Conservation (phyloP, 2,797 vertebrate species). For the Thunnus albacares region DNA sequence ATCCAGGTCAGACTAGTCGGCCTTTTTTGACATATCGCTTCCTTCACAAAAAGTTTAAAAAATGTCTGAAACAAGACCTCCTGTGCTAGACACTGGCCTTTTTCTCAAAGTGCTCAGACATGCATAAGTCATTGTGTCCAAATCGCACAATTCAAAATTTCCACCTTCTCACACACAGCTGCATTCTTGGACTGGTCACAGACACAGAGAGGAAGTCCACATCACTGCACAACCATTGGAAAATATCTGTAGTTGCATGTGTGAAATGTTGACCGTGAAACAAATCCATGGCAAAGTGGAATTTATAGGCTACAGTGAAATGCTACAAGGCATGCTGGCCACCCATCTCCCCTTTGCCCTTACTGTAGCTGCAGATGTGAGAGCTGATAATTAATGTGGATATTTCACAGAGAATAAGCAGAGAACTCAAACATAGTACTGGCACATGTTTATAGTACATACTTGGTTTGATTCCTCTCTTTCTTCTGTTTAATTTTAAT, state of each 20-base stretch:
- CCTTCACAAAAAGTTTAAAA: constrained; percentile 67
- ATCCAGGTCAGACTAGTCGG: constrained; percentile 79
- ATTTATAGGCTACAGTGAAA: constrained; percentile 54
- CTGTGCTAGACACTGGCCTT: constrained; percentile 63
- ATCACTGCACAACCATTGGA: constrained; percentile 56
- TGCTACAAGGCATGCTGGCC: constrained; percentile 44
- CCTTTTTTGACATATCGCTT: constrained; percentile 66
- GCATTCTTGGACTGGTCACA: constrained; percentile 56
- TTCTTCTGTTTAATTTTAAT: constrained; percentile 42
- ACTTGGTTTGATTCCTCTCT: constrained; percentile 43
- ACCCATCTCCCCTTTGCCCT: constrained; percentile 36
- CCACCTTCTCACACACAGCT: constrained; percentile 72
- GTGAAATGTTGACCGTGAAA: constrained; percentile 63
- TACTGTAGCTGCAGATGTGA: constrained; percentile 41
- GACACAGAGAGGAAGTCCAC: constrained; percentile 58
- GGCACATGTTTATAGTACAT: constrained; percentile 49
- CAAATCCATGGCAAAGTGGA: constrained; percentile 52
- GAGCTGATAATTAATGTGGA: constrained; percentile 24
- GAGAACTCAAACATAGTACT: not conserved
- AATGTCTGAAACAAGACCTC: constrained; percentile 66
- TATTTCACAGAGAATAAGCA: constrained; percentile 24
- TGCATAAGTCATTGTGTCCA: constrained; percentile 72
- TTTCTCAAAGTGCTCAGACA: constrained; percentile 65
- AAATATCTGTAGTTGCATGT: constrained; percentile 69
- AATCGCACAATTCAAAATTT: constrained; percentile 72